Evolutionary conservation across 2,888 invertebrate species (phyloP), one percentile per base, ranked within the genome.

Genomic region (Cryptophagus acutangulus): DNA sequence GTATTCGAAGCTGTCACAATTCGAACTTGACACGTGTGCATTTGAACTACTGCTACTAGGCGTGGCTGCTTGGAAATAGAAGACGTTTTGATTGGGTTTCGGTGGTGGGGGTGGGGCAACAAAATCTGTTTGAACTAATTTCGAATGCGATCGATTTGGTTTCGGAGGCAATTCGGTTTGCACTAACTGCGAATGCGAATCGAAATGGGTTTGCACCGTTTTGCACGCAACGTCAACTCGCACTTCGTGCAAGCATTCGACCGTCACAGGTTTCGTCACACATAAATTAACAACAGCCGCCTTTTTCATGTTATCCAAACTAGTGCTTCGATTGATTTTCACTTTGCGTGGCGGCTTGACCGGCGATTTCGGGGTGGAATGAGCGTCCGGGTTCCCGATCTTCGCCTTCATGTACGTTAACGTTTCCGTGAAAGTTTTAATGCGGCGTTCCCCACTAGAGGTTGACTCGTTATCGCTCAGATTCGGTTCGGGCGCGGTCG

Each of bases 1-100:
- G 58, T 82, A 82, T 61, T 82, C 81, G 65, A 82, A 82, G 59
- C 82, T 82, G 54, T 81, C 79, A 18, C 79, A 79, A 57, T 77
- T 75, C 47, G 62, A 61, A 4, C 35, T 47, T 16, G 53, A 25
- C n/a, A 31, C 28, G 14, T 45, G 48, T 6, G 51, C 47, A 33
- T 43, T 42, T 8, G 55, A 54, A 43, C 54, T 50, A 14, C 49
- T 52, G 2, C 38, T 30, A 5, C 41, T 36, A 35, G 35, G 44
- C 9, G 6, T 9, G 9, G 6, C 9, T 26, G 26, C n/a, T 12
- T 26, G n/a, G 3, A 12, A n/a, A 4, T 12, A 12, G 12, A 26
- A 26, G 12, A 26, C 9, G 3, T 12, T n/a, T 26, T 26, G 26
- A 26, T 26, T 26, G 12, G n/a, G 4, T n/a, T n/a, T n/a, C n/a